phyloP scores from a whole-genome alignment of 1,140 invertebrate genomes.

The Zaprionus davidi region DNA sequence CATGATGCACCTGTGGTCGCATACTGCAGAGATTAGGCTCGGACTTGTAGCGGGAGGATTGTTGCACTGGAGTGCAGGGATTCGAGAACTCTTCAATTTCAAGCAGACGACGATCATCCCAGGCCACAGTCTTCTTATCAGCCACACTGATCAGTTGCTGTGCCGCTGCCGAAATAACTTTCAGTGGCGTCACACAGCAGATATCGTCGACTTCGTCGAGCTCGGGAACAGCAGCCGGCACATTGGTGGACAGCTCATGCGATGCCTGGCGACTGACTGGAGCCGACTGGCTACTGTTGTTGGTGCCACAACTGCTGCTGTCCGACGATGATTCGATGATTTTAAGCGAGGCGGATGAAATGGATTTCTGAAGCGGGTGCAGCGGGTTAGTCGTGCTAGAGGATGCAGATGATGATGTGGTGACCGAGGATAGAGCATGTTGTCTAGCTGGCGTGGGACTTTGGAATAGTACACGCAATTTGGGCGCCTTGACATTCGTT shows the following conservation, averaged over 20 bases:
- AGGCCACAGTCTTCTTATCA: slow-evolving; percentile 73
- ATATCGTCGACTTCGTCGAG: slow-evolving; percentile 55
- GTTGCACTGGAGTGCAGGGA: slow-evolving; percentile 74
- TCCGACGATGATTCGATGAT: slow-evolving; percentile 61
- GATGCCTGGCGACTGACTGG: slow-evolving; percentile 75
- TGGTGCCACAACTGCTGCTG: slow-evolving; percentile 53
- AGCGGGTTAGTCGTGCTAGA: slow-evolving; percentile 46
- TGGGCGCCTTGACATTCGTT: slow-evolving; percentile 72
- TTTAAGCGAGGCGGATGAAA: slow-evolving; percentile 77
- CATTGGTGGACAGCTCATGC: slow-evolving; percentile 42
- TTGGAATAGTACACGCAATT: slow-evolving; percentile 79
- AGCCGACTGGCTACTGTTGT: slow-evolving; percentile 59
- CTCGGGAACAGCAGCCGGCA: slow-evolving; percentile 37
- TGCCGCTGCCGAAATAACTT: slow-evolving; percentile 66
- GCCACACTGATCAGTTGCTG: slow-evolving; percentile 59
- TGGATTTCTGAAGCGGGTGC: slow-evolving; percentile 79
- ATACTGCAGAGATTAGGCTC: slow-evolving; percentile 80
- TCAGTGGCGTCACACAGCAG: slow-evolving; percentile 71
- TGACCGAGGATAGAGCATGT: slow-evolving; percentile 44
- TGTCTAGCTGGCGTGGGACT: slow-evolving; percentile 65
- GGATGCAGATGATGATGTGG: slow-evolving; percentile 51
- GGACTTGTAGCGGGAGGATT: slow-evolving; percentile 77
- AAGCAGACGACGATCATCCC: slow-evolving; percentile 70
- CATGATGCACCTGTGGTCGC: slow-evolving; percentile 45
- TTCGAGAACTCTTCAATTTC: slow-evolving; percentile 77